These are phyloP conservation scores for Agonopterix arenella DNA, from an alignment of 2,888 invertebrate species.

Conservation along the genomic window DNA sequence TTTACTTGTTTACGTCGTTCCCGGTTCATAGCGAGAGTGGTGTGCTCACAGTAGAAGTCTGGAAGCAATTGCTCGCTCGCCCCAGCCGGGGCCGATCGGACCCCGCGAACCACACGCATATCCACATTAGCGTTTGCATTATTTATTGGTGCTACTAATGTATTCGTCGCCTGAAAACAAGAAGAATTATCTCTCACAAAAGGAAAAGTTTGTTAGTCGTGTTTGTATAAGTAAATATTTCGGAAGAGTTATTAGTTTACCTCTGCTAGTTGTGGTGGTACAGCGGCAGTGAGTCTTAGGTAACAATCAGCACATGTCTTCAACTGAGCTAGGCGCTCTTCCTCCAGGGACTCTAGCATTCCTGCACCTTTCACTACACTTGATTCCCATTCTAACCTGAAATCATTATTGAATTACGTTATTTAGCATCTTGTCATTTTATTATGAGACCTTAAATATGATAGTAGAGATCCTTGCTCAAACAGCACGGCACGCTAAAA, in stretches of 20 bases:
- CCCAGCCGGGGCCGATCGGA: conserved; percentile 80
- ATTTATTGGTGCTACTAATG: conserved; percentile 81
- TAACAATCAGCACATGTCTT: conserved; percentile 83
- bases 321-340: conserved; percentile 89
- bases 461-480: neutral
- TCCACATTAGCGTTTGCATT: conserved; percentile 84
- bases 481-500: neutral
- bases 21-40: conserved; percentile 93
- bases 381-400: conserved; percentile 93
- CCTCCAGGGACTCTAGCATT: conserved; percentile 92
- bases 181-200: no score
- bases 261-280: conserved; percentile 87
- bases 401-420: neutral
- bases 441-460: neutral
- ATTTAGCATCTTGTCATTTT: neutral
- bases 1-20: conserved; percentile 89
- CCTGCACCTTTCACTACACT: conserved; percentile 91
- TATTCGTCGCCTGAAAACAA: conserved; percentile 79
- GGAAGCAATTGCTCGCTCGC: conserved; percentile 90
- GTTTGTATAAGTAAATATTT: no score
- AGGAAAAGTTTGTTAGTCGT: no score
- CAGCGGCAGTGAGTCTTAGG: conserved; percentile 79
- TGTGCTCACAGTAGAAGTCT: conserved; percentile 97
- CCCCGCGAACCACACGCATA: conserved; percentile 79
- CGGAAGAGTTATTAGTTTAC: conserved; percentile 41